These are phyloP conservation scores for Eudasyphora cyanicolor DNA, from an alignment of 2,888 invertebrate species.

Conservation along the genomic window DNA sequence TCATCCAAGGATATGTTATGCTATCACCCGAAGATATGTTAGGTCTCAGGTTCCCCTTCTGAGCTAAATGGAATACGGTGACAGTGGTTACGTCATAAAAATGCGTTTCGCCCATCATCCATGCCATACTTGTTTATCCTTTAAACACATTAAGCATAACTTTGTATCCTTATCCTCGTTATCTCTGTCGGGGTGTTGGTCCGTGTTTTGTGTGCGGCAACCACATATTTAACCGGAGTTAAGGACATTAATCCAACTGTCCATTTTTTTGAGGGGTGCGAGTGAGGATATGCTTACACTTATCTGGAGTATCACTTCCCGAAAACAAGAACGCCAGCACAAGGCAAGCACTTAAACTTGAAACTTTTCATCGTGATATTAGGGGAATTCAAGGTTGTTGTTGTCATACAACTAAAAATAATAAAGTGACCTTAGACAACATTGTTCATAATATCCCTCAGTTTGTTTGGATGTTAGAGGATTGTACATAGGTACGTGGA, in stretches of 20 bases:
- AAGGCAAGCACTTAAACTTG: conserved; percentile 22
- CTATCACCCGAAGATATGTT: background rate
- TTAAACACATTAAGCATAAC: background rate
- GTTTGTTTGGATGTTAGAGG: background rate
- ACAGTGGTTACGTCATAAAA: conserved; percentile 11
- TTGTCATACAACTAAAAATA: background rate
- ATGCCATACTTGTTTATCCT: conserved; percentile 18
- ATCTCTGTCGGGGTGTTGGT: background rate
- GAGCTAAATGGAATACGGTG: too few species aligned
- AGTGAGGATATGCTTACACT: background rate
- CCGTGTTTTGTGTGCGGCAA: background rate
- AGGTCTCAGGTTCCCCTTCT: background rate
- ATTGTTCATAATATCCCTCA: background rate
- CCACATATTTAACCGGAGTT: conserved; percentile 16
- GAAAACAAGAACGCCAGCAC: background rate
- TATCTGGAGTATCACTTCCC: background rate
- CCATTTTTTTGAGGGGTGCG: background rate
- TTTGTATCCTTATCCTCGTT: background rate
- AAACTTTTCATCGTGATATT: conserved; percentile 12
- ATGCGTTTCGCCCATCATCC: background rate
- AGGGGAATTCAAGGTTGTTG: conserved; percentile 29
- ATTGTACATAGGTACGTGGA: too few species aligned
- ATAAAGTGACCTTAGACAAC: conserved; percentile 28
- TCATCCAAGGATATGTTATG: conserved; percentile 13
- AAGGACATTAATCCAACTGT: conserved; percentile 24